A percentile compares a stretch with the other conserved stretches of the same genome.
Evolutionary conservation across 2,888 invertebrate genomes (phyloP).

Genomic region (Melipona bicolor): DNA sequence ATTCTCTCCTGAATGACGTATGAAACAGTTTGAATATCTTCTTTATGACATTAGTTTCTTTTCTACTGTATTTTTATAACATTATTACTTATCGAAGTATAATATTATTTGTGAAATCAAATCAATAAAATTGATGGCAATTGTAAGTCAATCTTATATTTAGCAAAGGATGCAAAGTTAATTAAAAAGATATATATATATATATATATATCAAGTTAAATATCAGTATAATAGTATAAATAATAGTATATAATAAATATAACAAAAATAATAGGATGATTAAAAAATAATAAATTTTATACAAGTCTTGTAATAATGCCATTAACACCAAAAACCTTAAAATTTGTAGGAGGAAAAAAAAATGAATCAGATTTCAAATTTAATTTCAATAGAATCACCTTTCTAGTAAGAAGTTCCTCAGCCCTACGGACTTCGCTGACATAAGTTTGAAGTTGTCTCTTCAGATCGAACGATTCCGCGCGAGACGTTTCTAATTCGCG

Average conservation of each 20-base stretch:
- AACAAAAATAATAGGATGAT: no score
- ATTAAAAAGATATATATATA: not conserved
- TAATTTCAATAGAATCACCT: constrained; percentile 82
- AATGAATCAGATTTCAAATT: no score
- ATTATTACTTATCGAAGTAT: not conserved
- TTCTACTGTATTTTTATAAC: not conserved
- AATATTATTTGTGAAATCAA: not conserved
- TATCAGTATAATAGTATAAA: no score
- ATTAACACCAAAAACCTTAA: not conserved
- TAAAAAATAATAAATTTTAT: not conserved
- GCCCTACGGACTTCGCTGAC: constrained; percentile 92
- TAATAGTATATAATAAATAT: no score
- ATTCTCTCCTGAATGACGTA: not conserved
- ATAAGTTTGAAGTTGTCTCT: constrained; percentile 92
- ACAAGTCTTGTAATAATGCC: not conserved
- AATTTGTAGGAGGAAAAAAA: not conserved
- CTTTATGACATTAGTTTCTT: not conserved
- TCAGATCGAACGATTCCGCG: constrained; percentile 90
- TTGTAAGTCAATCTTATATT: not conserved
- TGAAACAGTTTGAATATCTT: not conserved
- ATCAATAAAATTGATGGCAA: not conserved
- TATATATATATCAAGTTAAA: no score
- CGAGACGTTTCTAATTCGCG: constrained; percentile 89
- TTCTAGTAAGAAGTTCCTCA: constrained; percentile 90
- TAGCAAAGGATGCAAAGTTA: not conserved